These are phyloP conservation scores for Heliothis peltigera DNA, from an alignment of 2,888 invertebrate genomes.

Conservation along the genomic window DNA sequence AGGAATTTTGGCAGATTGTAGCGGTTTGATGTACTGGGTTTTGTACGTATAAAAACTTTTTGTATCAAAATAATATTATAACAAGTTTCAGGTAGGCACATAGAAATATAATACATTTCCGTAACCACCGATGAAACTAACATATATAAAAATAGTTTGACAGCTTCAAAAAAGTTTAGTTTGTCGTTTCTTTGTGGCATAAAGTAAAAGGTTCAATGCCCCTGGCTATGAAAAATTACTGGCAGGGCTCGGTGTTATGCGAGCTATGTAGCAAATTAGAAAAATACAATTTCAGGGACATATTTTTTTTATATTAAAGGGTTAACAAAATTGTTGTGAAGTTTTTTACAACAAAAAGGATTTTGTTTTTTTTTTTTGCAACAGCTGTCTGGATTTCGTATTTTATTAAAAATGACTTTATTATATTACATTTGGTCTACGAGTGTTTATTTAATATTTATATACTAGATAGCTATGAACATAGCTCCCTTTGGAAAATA, in stretches of 20 bases:
- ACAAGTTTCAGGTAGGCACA: too few species aligned
- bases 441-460: too few species aligned
- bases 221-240: not conserved
- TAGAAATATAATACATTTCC: not conserved
- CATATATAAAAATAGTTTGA: constrained; percentile 5
- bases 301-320: constrained; percentile 10
- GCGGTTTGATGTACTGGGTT: too few species aligned
- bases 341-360: accelerated
- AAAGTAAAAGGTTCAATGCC: constrained; percentile 34
- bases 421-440: too few species aligned
- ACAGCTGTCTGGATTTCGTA: too few species aligned
- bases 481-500: too few species aligned
- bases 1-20: too few species aligned
- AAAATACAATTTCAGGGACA: not conserved
- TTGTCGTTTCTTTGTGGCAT: not conserved
- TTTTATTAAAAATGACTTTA: too few species aligned
- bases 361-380: too few species aligned
- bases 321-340: not conserved
- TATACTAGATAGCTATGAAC: too few species aligned
- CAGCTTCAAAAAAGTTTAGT: constrained; percentile 10
- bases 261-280: constrained; percentile 15
- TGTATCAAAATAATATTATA: too few species aligned
- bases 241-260: not conserved
- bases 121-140: constrained; percentile 10
- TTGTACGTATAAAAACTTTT: too few species aligned